phyloP scores from a whole-genome alignment of 2,888 invertebrate species.

The Parasteatoda lunata region DNA sequence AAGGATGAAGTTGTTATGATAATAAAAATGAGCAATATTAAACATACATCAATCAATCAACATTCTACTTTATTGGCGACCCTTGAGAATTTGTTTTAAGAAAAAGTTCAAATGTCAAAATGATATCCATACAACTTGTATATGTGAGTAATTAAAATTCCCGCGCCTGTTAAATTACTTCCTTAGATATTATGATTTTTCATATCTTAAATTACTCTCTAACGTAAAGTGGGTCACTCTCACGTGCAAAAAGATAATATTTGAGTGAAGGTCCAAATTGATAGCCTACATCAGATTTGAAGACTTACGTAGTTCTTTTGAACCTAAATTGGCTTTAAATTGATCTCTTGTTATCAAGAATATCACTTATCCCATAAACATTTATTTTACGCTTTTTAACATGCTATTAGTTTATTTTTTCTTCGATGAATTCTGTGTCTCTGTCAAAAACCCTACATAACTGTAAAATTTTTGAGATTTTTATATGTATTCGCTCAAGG shows the following conservation, averaged over 20 bases:
- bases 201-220: too few species aligned
- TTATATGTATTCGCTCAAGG: too few species aligned
- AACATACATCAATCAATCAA: slow-evolving; percentile 12
- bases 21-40: neutral
- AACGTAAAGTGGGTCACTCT: slow-evolving; percentile 20
- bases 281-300: neutral
- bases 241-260: slow-evolving; percentile 12
- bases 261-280: neutral
- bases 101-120: slow-evolving; percentile 45
- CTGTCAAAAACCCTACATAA: too few species aligned
- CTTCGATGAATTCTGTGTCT: too few species aligned
- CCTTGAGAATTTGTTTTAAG: slow-evolving; percentile 30
- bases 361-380: too few species aligned
- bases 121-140: slow-evolving; percentile 5
- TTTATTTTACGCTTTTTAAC: too few species aligned
- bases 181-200: too few species aligned
- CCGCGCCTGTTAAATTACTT: too few species aligned
- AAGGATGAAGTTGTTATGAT: slow-evolving; percentile 9
- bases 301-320: neutral
- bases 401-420: too few species aligned
- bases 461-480: too few species aligned
- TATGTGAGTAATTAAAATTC: too few species aligned
- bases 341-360: too few species aligned
- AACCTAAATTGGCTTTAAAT: neutral
- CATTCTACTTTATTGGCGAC: slow-evolving; percentile 30